Conservation (phyloP, 2,797 vertebrate genomes). For the Melanotaenia parkinsoni region DNA sequence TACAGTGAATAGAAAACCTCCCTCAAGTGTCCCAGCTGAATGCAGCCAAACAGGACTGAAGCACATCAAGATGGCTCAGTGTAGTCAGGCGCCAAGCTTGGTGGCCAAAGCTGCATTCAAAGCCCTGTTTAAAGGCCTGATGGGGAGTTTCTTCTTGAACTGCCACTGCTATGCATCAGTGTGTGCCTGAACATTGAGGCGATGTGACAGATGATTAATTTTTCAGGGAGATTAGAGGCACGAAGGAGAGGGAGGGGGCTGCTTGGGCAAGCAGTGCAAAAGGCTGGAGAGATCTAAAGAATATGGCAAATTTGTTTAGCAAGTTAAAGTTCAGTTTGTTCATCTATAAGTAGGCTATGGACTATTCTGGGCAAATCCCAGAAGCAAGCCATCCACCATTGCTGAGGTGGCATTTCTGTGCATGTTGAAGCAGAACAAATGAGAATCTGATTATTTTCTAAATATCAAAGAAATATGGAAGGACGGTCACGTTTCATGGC, state of each 20-base stretch:
- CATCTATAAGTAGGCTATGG: conserved; percentile 3
- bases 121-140: conserved; percentile 45
- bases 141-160: conserved; percentile 42
- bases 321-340: conserved; percentile 37
- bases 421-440: no score
- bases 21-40: conserved; percentile 74
- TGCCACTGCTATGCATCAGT: conserved; percentile 55
- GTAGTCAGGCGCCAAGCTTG: conserved; percentile 57
- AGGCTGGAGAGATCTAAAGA: conserved; percentile 55
- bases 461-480: no score
- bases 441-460: no score
- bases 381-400: no score
- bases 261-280: conserved; percentile 38
- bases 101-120: conserved; percentile 44
- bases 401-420: no score
- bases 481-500: no score
- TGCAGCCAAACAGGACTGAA: conserved; percentile 53
- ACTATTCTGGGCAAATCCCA: no score
- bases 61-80: conserved; percentile 62
- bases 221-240: conserved; percentile 77
- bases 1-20: conserved; percentile 67
- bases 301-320: conserved; percentile 24
- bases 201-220: conserved; percentile 82
- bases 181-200: conserved; percentile 68
- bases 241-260: conserved; percentile 22